Evolutionary conservation across 2,888 invertebrate species (phyloP), one percentile per base, ranked within the genome.

Genomic region (Yponomeuta cagnagella): DNA sequence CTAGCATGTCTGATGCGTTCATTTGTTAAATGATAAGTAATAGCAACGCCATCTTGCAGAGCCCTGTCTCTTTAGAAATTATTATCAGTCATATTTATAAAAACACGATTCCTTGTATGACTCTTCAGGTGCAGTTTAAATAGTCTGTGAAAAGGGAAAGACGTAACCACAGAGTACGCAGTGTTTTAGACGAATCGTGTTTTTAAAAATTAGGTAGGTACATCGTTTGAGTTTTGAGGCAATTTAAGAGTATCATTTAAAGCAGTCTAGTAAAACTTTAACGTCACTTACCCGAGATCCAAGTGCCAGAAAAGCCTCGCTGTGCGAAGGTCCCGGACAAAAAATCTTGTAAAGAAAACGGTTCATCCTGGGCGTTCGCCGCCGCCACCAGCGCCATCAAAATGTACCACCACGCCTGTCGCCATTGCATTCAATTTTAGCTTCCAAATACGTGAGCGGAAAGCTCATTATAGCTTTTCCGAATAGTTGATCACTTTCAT

Each of bases 271-370:
- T 43, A 15, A 3, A 15, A 58, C 3, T 8, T 15, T 15, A 58
- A 15, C 15, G 52, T 15, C 8, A 63, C n/a, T 78, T 82, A 95
- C 95, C 95, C 77, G 94, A 93, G 74, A 95, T 93, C 95, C 95
- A 95, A 69, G 92, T 93, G 73, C 94, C 95, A 76, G 90, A 93
- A 81, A 94, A 95, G 1, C 90, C 87, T 69, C 87, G 83, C 74
- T 90, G 92, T 0, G 77, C 8, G 74, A 89, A 92, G 70, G 82
- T 80, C 63, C 88, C 86, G 4, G 78, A 75, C 15, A 91, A 81
- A 71, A 90, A 84, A 70, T 93, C 92, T 68, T 88, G 79, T n/a
- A 92, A 77, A 0, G 88, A 87, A 74, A 91, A 85, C 23, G 90
- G 88, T n/a, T 82, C 79, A 37, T 68, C 70, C 69, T 87, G 84